Conservation (phyloP, 2,113 vertebrate species). For the Neopipo cinnamomea region DNA sequence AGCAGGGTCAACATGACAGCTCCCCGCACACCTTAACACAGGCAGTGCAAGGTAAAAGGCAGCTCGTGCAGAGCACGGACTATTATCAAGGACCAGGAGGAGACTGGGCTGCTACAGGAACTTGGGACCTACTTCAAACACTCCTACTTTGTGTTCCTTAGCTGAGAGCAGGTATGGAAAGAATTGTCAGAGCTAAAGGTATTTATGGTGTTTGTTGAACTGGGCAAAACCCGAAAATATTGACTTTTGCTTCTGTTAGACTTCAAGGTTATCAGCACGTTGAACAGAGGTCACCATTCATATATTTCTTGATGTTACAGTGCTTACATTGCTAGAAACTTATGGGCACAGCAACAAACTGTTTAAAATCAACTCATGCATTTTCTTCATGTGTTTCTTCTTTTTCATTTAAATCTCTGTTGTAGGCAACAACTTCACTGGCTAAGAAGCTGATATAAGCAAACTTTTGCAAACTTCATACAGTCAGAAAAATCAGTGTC, state of each 20-base stretch:
- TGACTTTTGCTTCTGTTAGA: constrained; percentile 10
- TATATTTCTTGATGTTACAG: not conserved
- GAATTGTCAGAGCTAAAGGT: not conserved
- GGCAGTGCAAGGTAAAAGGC: not conserved
- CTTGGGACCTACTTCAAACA: not conserved
- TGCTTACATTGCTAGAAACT: not conserved
- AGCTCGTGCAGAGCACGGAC: not conserved
- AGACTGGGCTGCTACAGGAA: not conserved
- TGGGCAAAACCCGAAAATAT: not conserved
- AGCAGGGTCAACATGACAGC: rapidly evolving
- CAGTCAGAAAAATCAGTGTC: not conserved
- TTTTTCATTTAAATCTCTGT: not conserved
- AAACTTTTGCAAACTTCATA: not conserved
- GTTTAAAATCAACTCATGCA: not conserved
- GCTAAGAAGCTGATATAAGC: not conserved
- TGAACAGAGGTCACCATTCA: not conserved
- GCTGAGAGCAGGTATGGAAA: not conserved
- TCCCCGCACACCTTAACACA: not conserved
- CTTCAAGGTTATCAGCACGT: not conserved
- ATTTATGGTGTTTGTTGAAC: not conserved
- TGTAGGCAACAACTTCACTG: not conserved
- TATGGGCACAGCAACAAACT: not conserved
- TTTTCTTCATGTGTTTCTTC: not conserved
- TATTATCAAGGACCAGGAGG: not conserved
- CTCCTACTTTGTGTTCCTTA: not conserved